Conservation (phyloP, 2,113 vertebrate genomes). For the Hirundichthys speculiger region DNA sequence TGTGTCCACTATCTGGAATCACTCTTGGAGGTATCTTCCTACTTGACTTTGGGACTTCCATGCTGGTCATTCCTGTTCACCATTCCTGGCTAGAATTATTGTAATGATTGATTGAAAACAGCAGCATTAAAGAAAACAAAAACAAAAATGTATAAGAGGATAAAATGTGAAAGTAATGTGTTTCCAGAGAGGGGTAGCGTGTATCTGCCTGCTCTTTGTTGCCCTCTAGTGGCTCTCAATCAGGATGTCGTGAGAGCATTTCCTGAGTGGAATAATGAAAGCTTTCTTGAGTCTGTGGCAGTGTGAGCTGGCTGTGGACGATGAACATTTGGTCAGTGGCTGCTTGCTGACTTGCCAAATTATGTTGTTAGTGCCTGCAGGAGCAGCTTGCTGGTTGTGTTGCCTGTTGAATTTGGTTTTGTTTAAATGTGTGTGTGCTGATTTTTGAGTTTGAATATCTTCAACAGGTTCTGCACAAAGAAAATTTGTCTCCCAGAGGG, state of each 20-base stretch:
- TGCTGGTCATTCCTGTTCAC: too few species aligned
- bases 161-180: not conserved
- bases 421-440: not conserved
- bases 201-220: not conserved
- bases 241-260: not conserved
- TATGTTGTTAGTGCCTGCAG: conserved; percentile 6
- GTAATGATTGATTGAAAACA: too few species aligned
- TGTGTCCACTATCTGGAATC: too few species aligned
- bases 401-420: not conserved
- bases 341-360: conserved; percentile 22
- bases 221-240: conserved; percentile 45
- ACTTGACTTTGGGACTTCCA: too few species aligned
- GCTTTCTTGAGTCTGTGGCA: not conserved
- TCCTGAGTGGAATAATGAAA: not conserved
- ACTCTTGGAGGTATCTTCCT: too few species aligned
- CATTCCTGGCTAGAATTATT: too few species aligned
- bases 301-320: conserved; percentile 13
- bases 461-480: conserved; percentile 4
- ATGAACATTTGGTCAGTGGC: conserved; percentile 15
- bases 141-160: too few species aligned
- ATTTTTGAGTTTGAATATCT: not conserved
- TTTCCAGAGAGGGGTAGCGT: not conserved
- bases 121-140: too few species aligned
- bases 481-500: not conserved
- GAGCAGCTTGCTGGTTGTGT: conserved; percentile 15